Percentiles rank a stretch among this genome's conserved stretches.
Evolutionary conservation across 2,797 vertebrate genomes (phyloP).

Genomic region (Malurus leucopterus): DNA sequence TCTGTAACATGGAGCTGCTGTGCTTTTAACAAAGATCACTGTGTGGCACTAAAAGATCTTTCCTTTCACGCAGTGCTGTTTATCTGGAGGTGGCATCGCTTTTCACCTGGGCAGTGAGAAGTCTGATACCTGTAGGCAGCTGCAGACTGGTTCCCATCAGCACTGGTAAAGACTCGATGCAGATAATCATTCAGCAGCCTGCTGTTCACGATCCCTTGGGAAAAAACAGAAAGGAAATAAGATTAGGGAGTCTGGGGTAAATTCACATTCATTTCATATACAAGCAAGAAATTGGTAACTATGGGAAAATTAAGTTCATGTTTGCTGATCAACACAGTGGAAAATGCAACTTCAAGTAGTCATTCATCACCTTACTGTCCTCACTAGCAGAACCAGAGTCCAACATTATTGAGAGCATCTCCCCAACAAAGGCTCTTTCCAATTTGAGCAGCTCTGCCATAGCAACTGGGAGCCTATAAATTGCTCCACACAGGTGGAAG

Average conservation of each 20-base stretch:
- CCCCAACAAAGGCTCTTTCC: not conserved
- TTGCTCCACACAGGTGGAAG: not conserved
- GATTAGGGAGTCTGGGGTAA: not conserved
- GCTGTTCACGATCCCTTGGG: slow-evolving; percentile 88
- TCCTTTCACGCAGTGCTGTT: not conserved
- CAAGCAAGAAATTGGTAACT: not conserved
- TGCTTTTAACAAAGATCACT: slow-evolving; percentile 12
- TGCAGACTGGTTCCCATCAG: slow-evolving; percentile 66
- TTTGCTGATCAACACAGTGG: not conserved
- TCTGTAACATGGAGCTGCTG: not conserved
- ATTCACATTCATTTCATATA: not conserved
- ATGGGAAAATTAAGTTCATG: not conserved
- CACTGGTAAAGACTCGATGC: slow-evolving; percentile 82
- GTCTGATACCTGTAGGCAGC: slow-evolving; percentile 84
- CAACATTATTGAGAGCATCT: not conserved
- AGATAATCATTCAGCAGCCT: slow-evolving; percentile 90
- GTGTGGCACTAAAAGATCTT: not conserved
- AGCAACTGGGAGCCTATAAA: not conserved
- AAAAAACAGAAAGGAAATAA: slow-evolving; percentile 13
- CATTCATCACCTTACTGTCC: not conserved
- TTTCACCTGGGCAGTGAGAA: not conserved
- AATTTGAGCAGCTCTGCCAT: not conserved
- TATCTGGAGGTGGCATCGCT: not conserved
- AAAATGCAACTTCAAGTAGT: not conserved
- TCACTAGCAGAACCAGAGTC: not conserved